Evolutionary conservation across 2,113 vertebrate genomes (phyloP), one percentile per base, ranked within the genome.

Genomic region (Acanthochromis polyacanthus): DNA sequence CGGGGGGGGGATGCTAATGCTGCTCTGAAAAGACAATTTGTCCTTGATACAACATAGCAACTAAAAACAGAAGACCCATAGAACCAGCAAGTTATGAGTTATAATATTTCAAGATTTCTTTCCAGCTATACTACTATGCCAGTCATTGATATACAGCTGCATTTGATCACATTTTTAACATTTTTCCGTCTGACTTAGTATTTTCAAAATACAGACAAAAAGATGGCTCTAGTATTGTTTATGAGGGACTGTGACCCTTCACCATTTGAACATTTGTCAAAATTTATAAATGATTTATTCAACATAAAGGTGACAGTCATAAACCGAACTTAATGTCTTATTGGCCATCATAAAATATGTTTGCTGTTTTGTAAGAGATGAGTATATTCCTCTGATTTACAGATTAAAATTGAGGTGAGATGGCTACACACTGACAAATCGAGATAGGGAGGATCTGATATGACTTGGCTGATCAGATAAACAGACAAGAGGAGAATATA

Each of bases 401-500:
- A n/a, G 58, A 10, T 43, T 45, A 28, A 71, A 30, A 3, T 23
- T 23, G 16, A 38, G 11, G 4, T 36, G 23, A 25, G 10, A 32
- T 32, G 17, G 30, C 10, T 20, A 58, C 10, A 38, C 52, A 58
- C 1, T 10, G 32, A 61, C 30, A 64, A 48, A 30, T 1, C 43
- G 16, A 67, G 25, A 59, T 40, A 62, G 12, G 6, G 20, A 43
- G 19, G 23, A 15, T n/a, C n/a, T 1, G n/a, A 10, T 40, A 1
- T 11, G 43, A 25, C 17, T 2, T 12, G 28, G 10, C 53, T 36
- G 70, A 66, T 10, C 45, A 16, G 62, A 70, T 84, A 22, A 72
- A 66, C 12, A 66, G 60, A 78, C 72, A 66, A 56, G 56, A 65
- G 15, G 19, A 36, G 7, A 57, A 60, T 78, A 72, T 14, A 52